Conservation (phyloP, 2,797 vertebrate species). For the Ataeniobius toweri region DNA sequence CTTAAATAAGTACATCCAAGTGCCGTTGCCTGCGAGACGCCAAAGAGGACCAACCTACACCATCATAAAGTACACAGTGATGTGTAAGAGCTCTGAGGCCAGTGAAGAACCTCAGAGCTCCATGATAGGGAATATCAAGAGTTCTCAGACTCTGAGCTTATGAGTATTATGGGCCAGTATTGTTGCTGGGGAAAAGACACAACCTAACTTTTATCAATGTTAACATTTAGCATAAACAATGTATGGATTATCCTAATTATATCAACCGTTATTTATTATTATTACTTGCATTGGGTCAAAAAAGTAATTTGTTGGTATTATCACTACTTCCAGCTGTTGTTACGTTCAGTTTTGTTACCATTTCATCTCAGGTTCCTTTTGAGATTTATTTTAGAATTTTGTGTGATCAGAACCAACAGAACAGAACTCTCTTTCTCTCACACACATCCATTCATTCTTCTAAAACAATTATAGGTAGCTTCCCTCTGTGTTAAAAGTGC, state of each 20-base stretch:
- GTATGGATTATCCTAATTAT: background rate
- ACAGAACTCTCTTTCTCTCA: background rate
- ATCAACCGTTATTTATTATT: background rate
- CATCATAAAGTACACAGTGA: too few species aligned
- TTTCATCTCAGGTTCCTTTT: background rate
- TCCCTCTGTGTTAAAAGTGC: constrained; percentile 44
- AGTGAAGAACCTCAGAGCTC: too few species aligned
- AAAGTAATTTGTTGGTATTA: background rate
- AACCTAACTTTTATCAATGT: background rate
- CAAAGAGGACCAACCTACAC: too few species aligned
- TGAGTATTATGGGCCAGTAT: too few species aligned
- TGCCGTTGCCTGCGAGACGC: too few species aligned
- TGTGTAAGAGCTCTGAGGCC: too few species aligned
- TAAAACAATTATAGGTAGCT: constrained; percentile 59
- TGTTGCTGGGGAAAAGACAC: background rate
- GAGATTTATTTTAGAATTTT: background rate
- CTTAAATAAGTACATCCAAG: too few species aligned
- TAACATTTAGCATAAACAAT: background rate
- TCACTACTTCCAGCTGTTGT: too few species aligned
- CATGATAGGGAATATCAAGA: too few species aligned
- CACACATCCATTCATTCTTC: constrained; percentile 21
- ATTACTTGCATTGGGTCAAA: background rate
- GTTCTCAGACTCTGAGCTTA: too few species aligned
- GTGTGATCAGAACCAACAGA: background rate
- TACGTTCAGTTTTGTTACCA: too few species aligned